Conservation (phyloP, 2,888 invertebrate genomes). For the Cheilosia soror region DNA sequence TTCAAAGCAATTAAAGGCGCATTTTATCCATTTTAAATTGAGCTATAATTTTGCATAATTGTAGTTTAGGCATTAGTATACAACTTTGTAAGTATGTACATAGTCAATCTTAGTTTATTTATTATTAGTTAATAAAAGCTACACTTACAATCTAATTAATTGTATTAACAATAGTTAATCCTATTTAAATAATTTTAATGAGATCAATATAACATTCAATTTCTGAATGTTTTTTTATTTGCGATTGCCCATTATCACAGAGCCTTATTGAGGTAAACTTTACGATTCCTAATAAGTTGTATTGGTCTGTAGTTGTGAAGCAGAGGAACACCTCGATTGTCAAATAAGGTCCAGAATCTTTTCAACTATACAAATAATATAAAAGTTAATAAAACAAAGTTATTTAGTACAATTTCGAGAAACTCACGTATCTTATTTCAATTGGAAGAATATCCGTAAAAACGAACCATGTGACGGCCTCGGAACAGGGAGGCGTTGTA, state of each 20-base stretch:
- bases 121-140: neutral
- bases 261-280: conserved; percentile 61
- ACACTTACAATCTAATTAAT: neutral
- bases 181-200: conserved; percentile 2
- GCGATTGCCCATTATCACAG: neutral
- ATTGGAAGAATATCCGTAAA: conserved; percentile 80
- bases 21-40: too few species aligned
- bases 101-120: neutral
- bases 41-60: too few species aligned
- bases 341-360: conserved; percentile 74
- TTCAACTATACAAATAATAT: conserved; percentile 47
- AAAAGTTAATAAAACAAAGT: neutral
- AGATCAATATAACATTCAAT: conserved; percentile 10
- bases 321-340: conserved; percentile 53
- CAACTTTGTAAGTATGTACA: neutral
- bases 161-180: neutral
- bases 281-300: conserved; percentile 70
- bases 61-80: too few species aligned
- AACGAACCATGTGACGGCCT: conserved; percentile 89
- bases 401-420: neutral
- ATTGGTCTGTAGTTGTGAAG: conserved; percentile 76
- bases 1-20: too few species aligned
- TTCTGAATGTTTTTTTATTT: neutral
- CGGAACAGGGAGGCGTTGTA: conserved; percentile 90
- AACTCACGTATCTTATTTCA: conserved; percentile 50